Conservation (phyloP, 2,888 invertebrate species). For the Notodonta ziczac region DNA sequence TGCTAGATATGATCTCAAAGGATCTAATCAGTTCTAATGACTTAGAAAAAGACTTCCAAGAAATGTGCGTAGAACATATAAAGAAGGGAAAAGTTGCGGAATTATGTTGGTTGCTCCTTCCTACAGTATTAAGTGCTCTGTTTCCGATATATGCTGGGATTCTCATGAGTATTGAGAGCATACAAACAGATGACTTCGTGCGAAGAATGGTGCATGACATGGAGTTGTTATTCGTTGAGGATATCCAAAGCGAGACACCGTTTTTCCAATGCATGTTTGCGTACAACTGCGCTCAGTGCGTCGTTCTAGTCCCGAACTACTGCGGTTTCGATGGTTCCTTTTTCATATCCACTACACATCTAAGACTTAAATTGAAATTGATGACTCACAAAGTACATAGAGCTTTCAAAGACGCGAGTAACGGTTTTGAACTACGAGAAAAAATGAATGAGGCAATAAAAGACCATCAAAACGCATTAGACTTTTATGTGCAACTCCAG, state of each 20-base stretch:
- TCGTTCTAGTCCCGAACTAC: constrained; percentile 56
- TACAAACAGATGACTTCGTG: constrained; percentile 52
- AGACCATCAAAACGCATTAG: constrained; percentile 61
- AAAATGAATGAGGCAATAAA: constrained; percentile 52
- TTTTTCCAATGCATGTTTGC: constrained; percentile 64
- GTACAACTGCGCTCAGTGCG: constrained; percentile 54
- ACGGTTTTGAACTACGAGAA: constrained; percentile 40
- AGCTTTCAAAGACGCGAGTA: constrained; percentile 50
- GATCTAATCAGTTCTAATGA: constrained; percentile 60
- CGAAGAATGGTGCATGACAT: constrained; percentile 67
- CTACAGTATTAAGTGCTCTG: constrained; percentile 50
- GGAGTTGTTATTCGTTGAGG: constrained; percentile 57
- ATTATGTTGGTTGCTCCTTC: constrained; percentile 58
- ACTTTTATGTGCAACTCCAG: constrained; percentile 56
- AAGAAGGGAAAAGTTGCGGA: constrained; percentile 54
- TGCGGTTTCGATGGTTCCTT: constrained; percentile 68
- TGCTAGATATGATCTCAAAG: constrained; percentile 55
- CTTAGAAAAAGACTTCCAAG: constrained; percentile 54
- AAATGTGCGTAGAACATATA: constrained; percentile 55
- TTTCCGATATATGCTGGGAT: constrained; percentile 61
- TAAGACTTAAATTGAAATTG: constrained; percentile 63
- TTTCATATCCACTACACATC: constrained; percentile 64
- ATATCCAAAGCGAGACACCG: constrained; percentile 62
- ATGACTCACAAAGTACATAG: constrained; percentile 51
- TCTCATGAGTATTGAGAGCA: constrained; percentile 53